Percentiles rank a stretch among this genome's conserved stretches.
phyloP scores from a whole-genome alignment of 1,140 invertebrate species.

The Belonocnema kinseyi region DNA sequence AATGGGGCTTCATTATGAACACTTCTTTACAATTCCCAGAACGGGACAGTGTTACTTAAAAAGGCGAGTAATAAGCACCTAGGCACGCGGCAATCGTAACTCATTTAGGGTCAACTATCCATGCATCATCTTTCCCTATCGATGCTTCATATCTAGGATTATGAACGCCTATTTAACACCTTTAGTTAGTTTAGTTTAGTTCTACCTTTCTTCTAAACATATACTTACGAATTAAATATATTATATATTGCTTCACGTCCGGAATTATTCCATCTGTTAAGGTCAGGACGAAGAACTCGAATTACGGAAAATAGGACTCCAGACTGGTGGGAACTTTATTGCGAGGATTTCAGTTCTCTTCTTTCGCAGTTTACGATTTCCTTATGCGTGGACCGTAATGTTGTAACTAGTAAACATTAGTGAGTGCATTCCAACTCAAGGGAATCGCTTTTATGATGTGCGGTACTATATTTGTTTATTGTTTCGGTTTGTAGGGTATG shows the following conservation, averaged over 20 bases:
- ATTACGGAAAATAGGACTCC: conserved; percentile 19
- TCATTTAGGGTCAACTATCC: conserved; percentile 26
- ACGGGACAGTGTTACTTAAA: conserved; percentile 31
- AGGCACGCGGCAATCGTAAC: conserved; percentile 18
- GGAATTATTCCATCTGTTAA: conserved; percentile 22
- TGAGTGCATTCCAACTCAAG: conserved; percentile 14
- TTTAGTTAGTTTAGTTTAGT: neutral
- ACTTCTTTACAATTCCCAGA: conserved; percentile 35
- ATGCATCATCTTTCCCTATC: neutral
- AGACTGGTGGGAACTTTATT: conserved; percentile 25
- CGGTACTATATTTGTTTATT: conserved; percentile 16
- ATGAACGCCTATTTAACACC: conserved; percentile 1
- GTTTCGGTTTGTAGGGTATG: conserved; percentile 14
- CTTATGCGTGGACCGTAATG: conserved; percentile 28
- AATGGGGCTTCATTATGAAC: conserved; percentile 36
- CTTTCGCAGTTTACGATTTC: conserved; percentile 20
- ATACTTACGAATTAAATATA: conserved; percentile 3
- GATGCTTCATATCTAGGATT: neutral
- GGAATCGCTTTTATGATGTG: conserved; percentile 19
- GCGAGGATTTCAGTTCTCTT: conserved; percentile 16
- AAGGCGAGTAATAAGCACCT: conserved; percentile 33
- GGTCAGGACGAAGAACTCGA: conserved; percentile 9
- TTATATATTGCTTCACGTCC: conserved; percentile 13
- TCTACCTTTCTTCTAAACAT: neutral
- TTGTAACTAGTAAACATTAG: conserved; percentile 24